Base-by-base conservation (phyloP, 2,797 vertebrate genomes). In the Sylvia borin region DNA sequence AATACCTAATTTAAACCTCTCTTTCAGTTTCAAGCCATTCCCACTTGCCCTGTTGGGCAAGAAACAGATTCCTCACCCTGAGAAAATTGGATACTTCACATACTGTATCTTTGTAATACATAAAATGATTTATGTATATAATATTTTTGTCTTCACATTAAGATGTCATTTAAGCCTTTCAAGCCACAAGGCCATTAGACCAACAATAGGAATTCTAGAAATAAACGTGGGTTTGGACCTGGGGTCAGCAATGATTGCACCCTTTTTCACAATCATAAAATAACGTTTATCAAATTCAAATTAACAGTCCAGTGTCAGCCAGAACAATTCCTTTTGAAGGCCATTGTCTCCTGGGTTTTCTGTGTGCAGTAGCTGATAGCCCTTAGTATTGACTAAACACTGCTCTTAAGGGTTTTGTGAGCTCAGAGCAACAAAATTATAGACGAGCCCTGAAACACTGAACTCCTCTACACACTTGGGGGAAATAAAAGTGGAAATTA, bases 41-140 rank as follows among this genome's bases (percentile, higher is more conserved):
- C 21, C 1, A 0, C 17, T 22, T 34, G n/a, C 13, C n/a, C 17
- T 47, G 14, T 29, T 55, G 25, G 50, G 20, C 42, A 73, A 29
- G 29, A 64, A 64, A 40, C 8, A 43, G 17, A 21, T 26, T 64
- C 45, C 29, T 77, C 45, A 32, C 25, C 13, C 27, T 42, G 31
- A 77, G 27, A 82, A 85, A 91, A 79, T 40, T 5, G 9, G 60
- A 19, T 27, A 66, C 20, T 10, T 88, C 45, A 45, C 25, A 47
- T 36, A 79, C 26, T 29, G 54, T 15, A 47, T 19, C 27, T n/a
- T 50, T n/a, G 8, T 48, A 29, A 60, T 38, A 58, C 13, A 26
- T 22, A 38, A 51, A 22, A 43, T 57, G 27, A 17, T 62, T n/a
- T 50, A 58, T 21, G 22, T 40, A 43, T 12, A 57, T 16, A 65